Evolutionary conservation across 1,140 invertebrate genomes (phyloP), one percentile per base, ranked within the genome.

Genomic region (Helicoverpa zea): DNA sequence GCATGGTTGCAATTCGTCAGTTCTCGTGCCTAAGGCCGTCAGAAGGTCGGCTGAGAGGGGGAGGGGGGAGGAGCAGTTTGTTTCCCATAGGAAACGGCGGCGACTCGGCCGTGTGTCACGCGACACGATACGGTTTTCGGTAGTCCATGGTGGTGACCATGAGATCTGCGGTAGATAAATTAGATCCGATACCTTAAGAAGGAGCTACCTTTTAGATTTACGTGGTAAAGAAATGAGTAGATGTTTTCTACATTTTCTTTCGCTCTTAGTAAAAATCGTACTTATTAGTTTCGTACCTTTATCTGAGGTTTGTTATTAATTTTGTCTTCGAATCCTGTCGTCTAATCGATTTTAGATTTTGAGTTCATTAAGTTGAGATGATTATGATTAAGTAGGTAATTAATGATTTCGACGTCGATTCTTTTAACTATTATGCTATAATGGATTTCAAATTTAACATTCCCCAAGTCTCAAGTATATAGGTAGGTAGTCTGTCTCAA

Each of bases 51-150:
- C 10, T 29, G 43, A 49, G 64, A 3, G 9, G 43, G 63, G 68
- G 11, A 51, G 68, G 18, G 68, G 29, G 68, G 52, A n/a, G 68
- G 29, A 18, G 16, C 9, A n/a, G 59, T 56, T 83, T 66, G 86
- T 86, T 91, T 91, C 90, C 90, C 90, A 91, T 89, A 90, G 90
- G 90, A 91, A 91, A 88, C 81, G 54, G 63, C 23, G 74, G 74
- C 61, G 84, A 72, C 64, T 82, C 81, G 74, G 82, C 68, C 52
- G 63, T 70, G 86, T 90, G 89, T 88, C 90, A 91, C 88, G 90
- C 90, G 88, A 91, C 89, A 83, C 79, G 12, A 18, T 68, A 76
- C 52, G 82, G 16, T 74, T 85, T 86, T 80, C 81, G 86, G 83
- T 87, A 86, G 83, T 81, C 77, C 18, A 52, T 51, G 82, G 80